Evolutionary conservation across 2,113 vertebrate genomes (phyloP).

Genomic region (Empidonax traillii): DNA sequence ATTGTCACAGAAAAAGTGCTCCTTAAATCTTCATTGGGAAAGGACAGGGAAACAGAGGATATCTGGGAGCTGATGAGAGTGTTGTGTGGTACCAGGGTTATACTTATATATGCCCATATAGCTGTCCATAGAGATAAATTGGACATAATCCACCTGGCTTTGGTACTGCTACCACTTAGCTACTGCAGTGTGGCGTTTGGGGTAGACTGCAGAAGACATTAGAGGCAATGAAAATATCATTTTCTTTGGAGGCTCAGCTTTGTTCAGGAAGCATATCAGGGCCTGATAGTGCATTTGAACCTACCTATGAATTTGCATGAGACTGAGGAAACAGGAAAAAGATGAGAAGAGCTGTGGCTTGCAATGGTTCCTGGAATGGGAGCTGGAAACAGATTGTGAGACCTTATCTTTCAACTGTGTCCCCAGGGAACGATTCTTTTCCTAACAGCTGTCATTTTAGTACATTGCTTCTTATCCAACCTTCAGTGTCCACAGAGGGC

Average conservation of each 20-base stretch:
- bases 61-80: background rate
- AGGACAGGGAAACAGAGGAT: background rate
- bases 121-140: background rate
- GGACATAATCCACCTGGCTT: background rate
- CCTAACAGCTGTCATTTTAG: background rate
- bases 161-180: background rate
- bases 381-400: background rate
- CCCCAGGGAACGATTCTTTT: background rate
- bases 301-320: background rate
- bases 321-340: background rate
- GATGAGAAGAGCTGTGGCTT: background rate
- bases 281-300: background rate
- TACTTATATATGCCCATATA: background rate
- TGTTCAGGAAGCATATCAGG: background rate
- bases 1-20: background rate
- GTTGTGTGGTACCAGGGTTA: background rate
- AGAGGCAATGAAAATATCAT: background rate
- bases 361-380: background rate
- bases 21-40: background rate
- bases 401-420: background rate
- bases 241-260: background rate
- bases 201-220: background rate
- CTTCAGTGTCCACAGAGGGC: background rate
- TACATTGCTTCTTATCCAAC: background rate
- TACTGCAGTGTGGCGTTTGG: background rate